These are phyloP conservation scores for Leptodactylus fallax DNA, from an alignment of 2,797 vertebrate species.

Conservation along the genomic window DNA sequence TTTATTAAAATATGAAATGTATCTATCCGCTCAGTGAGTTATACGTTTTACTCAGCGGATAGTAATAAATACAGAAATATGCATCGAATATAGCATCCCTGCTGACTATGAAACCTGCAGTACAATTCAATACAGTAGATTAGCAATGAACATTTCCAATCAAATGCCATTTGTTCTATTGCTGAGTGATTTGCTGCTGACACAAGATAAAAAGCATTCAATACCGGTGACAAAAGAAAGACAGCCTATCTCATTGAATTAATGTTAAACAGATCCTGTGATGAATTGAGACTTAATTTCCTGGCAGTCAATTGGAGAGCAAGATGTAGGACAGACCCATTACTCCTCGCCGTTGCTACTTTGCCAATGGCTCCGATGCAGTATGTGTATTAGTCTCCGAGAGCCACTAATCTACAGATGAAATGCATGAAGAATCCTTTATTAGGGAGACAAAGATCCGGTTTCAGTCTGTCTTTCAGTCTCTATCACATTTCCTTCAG, in stretches of 20 bases:
- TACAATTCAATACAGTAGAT: conserved; percentile 59
- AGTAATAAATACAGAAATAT: conserved; percentile 45
- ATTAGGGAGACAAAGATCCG: conserved; percentile 43
- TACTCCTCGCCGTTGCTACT: conserved; percentile 48
- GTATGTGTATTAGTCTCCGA: conserved; percentile 49
- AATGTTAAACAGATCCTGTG: conserved; percentile 63
- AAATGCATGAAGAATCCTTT: conserved; percentile 57
- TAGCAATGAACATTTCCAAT: conserved; percentile 62
- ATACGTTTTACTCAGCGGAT: conserved; percentile 5
- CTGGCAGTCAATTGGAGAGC: conserved; percentile 60
- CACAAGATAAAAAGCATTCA: conserved; percentile 76
- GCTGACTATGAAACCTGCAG: conserved; percentile 42
- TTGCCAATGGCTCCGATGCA: conserved; percentile 49
- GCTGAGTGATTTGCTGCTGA: conserved; percentile 74
- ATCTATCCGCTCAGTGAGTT: conserved; percentile 6
- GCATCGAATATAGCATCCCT: not conserved
- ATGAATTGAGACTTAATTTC: conserved; percentile 64
- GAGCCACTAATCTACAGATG: conserved; percentile 57
- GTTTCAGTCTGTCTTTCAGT: conserved; percentile 44
- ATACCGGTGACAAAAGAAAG: conserved; percentile 77
- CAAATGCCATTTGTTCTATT: conserved; percentile 76
- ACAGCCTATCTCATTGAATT: conserved; percentile 72
- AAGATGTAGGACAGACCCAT: conserved; percentile 62
- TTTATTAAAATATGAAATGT: conserved; percentile 42
- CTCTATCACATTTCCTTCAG: conserved; percentile 42